Percentiles rank a stretch among this genome's conserved stretches.
Conservation (phyloP, 2,888 invertebrate genomes). For the Nesidiocoris tenuis region DNA sequence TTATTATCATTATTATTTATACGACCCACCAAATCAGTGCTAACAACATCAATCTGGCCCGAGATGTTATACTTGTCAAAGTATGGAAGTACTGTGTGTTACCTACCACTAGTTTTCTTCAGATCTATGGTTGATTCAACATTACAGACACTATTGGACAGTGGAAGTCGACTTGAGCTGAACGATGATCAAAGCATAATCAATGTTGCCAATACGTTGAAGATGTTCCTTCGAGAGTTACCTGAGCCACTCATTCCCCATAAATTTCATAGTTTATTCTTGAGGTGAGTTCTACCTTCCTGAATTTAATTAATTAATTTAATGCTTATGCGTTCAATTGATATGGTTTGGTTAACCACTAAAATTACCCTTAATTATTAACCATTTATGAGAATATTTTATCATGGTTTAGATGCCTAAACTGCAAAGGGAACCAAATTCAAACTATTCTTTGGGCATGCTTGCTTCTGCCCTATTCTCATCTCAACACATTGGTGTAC, state of each 20-base stretch:
- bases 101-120: no score
- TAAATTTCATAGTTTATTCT: constrained; percentile 71
- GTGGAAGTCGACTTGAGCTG: constrained; percentile 58
- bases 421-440: constrained; percentile 58
- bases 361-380: not conserved
- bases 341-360: no score
- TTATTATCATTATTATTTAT: no score
- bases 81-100: no score
- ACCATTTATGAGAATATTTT: no score
- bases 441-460: constrained; percentile 68
- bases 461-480: constrained; percentile 71
- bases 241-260: constrained; percentile 80
- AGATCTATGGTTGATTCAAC: no score
- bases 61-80: no score
- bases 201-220: constrained; percentile 82
- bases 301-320: not conserved
- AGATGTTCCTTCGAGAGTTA: constrained; percentile 79
- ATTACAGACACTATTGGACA: constrained; percentile 67
- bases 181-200: constrained; percentile 67
- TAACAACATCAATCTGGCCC: no score
- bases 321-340: no score
- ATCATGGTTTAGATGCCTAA: constrained; percentile 55
- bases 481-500: constrained; percentile 77
- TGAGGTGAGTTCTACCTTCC: constrained; percentile 58
- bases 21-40: no score